Base-by-base conservation (phyloP, 1,140 invertebrate genomes). In the Helicoverpa zea region DNA sequence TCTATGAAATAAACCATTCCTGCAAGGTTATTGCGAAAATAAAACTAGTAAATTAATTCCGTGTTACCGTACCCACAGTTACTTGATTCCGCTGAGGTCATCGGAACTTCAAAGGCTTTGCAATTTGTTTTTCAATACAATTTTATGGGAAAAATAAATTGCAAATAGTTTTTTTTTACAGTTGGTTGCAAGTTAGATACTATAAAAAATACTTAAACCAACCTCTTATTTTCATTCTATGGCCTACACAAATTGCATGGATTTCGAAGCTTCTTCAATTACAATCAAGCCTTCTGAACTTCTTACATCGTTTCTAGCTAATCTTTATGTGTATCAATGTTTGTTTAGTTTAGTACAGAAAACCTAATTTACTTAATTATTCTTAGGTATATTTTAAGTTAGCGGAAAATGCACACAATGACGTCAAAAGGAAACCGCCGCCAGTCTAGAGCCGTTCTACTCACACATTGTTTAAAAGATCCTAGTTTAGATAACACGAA, bases 1-100 rank as follows among this genome's bases (percentile, higher is more conserved):
- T 61, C 23, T 80, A 43, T 66, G 61, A 78, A 47, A 73, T 59
- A 63, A 72, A 66, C 51, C 66, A 72, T 80, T 75, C 56, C 35
- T 73, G 18, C 51, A 75, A 75, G 73, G 58, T 59, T 61, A 61
- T 23, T 61, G 58, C 11, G 58, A 61, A 61, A 61, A 61, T 61
- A 30, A 61, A 61, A 29, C 58, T 61, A 61, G 11, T 61, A 61
- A 61, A 61, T 29, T 61, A 58, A 58, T 58, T 58, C 56, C 16
- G 56, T 58, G 16, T 58, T 58, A 23, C 18, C 35, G 35, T 43
- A 43, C 35, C 5, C 18, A 58, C 56, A 58, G 56, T 16, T 58
- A 61, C 23, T 29, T 13, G 23, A 23, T 29, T 30, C 13, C 1
- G 58, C 3, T 29, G 29, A 61, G 58, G 58, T 61, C 58, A 61